These are phyloP conservation scores for Porites rus DNA, from an alignment of 92 coral and sea anemone genomes.

Conservation along the genomic window DNA sequence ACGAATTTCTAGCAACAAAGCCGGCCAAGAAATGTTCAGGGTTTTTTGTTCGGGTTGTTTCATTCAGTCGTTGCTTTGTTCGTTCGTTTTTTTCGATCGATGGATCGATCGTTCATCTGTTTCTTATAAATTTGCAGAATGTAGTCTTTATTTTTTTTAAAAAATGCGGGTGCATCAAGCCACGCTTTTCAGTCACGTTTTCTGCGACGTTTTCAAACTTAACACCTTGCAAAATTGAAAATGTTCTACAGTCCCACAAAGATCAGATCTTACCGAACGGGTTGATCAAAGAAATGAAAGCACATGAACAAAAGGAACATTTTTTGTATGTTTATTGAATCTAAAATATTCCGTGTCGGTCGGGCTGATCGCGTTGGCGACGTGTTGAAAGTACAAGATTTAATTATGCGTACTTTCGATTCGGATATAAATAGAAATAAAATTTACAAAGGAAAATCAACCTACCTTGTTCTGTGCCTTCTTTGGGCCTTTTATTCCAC, in stretches of 20 bases:
- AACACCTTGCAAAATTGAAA: neutral
- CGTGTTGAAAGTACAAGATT: neutral
- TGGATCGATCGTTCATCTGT: too few species aligned
- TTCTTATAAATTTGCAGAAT: too few species aligned
- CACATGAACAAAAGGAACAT: conserved; percentile 1
- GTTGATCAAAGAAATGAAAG: neutral
- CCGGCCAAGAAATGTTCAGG: neutral
- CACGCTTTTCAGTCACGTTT: too few species aligned
- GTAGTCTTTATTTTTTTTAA: too few species aligned
- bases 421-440: neutral
- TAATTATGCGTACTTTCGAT: neutral
- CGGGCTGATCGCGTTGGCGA: neutral
- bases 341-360: neutral
- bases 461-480: conserved; percentile 23
- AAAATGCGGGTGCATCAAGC: too few species aligned
- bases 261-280: neutral
- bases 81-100: too few species aligned
- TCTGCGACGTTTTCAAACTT: neutral
- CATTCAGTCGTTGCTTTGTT: neutral
- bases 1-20: neutral
- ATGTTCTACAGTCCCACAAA: neutral
- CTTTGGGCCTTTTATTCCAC: neutral
- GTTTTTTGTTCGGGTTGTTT: neutral
- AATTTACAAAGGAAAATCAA: conserved; percentile 10
- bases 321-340: neutral